Conservation (phyloP, 2,888 invertebrate species). For the Erynnis tages region DNA sequence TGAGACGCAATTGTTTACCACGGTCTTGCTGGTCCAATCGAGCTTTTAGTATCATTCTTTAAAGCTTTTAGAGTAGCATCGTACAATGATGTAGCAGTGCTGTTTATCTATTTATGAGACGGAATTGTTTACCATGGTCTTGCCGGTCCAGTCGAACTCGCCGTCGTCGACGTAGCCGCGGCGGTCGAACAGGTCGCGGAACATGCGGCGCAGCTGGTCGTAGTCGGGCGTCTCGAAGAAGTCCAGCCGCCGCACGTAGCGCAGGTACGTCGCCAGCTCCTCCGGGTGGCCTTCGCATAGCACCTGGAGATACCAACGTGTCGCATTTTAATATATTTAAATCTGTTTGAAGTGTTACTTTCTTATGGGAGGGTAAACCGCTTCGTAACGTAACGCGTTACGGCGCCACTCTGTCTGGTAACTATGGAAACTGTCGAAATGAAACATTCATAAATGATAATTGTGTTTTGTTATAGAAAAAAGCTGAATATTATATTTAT, state of each 20-base stretch:
- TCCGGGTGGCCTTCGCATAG: slow-evolving; percentile 94
- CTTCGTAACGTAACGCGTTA: no score
- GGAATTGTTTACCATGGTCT: slow-evolving; percentile 83
- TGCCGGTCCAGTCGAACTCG: slow-evolving; percentile 98
- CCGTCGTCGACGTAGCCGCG: slow-evolving; percentile 94
- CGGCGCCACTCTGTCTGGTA: no score
- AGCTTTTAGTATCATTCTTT: no score
- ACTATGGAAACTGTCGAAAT: no score
- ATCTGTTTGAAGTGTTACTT: no score
- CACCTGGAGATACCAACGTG: slow-evolving; percentile 67
- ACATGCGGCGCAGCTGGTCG: slow-evolving; percentile 97
- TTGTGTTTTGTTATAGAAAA: no score
- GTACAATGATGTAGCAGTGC: neutral
- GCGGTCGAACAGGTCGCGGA: slow-evolving; percentile 94
- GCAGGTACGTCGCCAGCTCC: slow-evolving; percentile 98
- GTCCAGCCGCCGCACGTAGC: slow-evolving; percentile 98
- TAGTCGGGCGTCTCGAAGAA: slow-evolving; percentile 99
- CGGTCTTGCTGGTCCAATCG: slow-evolving; percentile 96
- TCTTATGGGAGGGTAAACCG: no score
- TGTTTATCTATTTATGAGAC: slow-evolving; percentile 19
- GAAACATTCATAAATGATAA: no score
- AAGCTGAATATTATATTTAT: no score
- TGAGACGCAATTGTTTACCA: slow-evolving; percentile 75
- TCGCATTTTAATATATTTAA: no score
- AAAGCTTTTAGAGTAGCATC: neutral